Conservation (phyloP, 2,797 vertebrate genomes). For the Pipistrellus nathusii region DNA sequence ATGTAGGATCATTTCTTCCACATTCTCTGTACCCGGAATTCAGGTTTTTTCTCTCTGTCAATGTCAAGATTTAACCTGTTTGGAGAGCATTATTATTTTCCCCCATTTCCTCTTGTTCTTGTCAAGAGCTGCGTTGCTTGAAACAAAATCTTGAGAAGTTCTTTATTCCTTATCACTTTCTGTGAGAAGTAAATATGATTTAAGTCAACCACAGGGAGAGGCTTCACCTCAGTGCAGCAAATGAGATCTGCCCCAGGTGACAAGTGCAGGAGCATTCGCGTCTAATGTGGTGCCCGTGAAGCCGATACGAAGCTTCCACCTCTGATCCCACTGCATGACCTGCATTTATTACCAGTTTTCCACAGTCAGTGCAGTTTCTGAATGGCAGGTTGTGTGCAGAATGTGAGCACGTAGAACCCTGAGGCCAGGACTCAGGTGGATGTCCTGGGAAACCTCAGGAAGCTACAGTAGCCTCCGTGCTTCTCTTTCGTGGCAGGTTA, state of each 20-base stretch:
- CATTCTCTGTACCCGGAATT: conserved; percentile 48
- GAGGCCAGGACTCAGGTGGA: neutral
- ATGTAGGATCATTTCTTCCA: neutral
- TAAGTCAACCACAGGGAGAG: neutral
- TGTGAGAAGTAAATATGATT: conserved; percentile 33
- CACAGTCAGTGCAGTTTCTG: neutral
- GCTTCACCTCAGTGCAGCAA: neutral
- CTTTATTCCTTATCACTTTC: conserved; percentile 59
- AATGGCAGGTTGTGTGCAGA: neutral
- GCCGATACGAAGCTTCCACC: neutral
- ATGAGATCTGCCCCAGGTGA: neutral
- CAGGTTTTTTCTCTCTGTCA: conserved; percentile 67
- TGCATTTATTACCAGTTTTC: conserved; percentile 12
- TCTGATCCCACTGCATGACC: neutral
- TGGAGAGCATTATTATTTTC: conserved; percentile 53
- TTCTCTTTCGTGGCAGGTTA: neutral
- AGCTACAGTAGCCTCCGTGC: neutral
- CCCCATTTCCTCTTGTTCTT: conserved; percentile 56
- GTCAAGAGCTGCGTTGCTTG: conserved; percentile 54
- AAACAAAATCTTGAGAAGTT: conserved; percentile 61
- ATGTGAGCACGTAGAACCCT: neutral
- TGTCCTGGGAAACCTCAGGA: neutral
- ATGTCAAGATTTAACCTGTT: conserved; percentile 71
- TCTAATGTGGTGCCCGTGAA: neutral
- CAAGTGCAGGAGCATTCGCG: neutral